Evolutionary conservation across 2,888 invertebrate species (phyloP).

Genomic region (Megaustenia siamemsis): DNA sequence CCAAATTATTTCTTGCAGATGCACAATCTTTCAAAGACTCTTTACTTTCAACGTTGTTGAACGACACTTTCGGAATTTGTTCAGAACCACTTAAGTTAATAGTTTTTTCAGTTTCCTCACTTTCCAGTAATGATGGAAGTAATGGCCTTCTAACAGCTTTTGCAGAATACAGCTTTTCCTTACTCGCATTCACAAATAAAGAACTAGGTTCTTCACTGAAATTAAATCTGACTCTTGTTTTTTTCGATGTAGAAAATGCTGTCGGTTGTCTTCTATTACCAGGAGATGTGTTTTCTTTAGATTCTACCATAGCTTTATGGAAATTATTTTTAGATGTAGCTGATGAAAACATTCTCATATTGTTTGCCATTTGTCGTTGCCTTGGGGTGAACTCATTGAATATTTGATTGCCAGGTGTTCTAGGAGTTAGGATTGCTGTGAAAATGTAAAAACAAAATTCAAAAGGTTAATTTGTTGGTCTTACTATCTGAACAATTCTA

Average conservation of each 20-base stretch:
- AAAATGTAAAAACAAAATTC: not conserved
- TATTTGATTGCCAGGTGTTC: not conserved
- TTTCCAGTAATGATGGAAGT: not conserved
- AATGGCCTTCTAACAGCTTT: slow-evolving; percentile 5
- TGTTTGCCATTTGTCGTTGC: not conserved
- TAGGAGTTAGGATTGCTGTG: not conserved
- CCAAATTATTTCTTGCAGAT: not conserved
- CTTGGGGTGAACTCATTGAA: not conserved
- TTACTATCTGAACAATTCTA: too few species aligned
- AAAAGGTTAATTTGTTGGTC: not conserved
- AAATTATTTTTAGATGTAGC: not conserved
- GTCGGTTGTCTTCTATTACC: not conserved
- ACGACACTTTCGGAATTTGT: not conserved
- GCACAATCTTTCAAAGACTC: too few species aligned
- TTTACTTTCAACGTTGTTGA: not conserved
- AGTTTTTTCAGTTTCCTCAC: not conserved
- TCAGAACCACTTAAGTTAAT: not conserved
- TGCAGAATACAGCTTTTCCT: not conserved
- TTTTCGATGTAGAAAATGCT: slow-evolving; percentile 14
- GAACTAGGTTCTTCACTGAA: not conserved
- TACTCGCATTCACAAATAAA: not conserved
- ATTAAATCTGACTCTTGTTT: not conserved
- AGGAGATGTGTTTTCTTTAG: not conserved
- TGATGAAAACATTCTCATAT: not conserved
- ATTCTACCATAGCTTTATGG: not conserved